Percentiles rank a stretch among this genome's conserved stretches.
Evolutionary conservation across 2,797 vertebrate genomes (phyloP).

Genomic region (Ctenosaura bakeri): DNA sequence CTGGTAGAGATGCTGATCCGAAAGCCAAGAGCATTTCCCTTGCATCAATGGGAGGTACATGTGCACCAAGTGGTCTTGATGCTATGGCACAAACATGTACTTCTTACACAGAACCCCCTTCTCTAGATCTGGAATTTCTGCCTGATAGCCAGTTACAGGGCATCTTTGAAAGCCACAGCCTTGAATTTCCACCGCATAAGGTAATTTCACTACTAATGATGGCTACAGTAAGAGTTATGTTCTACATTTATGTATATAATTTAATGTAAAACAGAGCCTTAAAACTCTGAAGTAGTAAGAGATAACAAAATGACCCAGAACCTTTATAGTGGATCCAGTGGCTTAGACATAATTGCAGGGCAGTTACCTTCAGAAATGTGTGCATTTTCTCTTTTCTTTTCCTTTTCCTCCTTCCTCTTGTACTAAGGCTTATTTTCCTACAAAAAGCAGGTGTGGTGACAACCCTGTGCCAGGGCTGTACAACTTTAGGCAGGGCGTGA

Average conservation of each 20-base stretch:
- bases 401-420: no score
- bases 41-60: rapidly evolving
- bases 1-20: neutral
- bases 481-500: neutral
- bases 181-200: conserved; percentile 38
- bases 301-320: neutral
- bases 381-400: no score
- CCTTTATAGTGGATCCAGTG: neutral
- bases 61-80: neutral
- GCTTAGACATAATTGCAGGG: neutral
- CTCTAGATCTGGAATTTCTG: conserved; percentile 56
- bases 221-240: neutral
- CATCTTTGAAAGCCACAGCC: conserved; percentile 38
- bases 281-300: neutral
- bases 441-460: no score
- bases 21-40: neutral
- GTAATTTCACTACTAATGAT: conserved; percentile 47
- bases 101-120: neutral
- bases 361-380: neutral
- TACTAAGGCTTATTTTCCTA: neutral
- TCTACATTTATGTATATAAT: neutral
- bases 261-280: conserved; percentile 10
- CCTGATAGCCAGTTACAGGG: conserved; percentile 63
- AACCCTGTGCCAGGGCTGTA: neutral
- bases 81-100: neutral